Evolutionary conservation across 2,113 vertebrate species (phyloP), one percentile per base, ranked within the genome.

Genomic region (Engraulis encrasicolus): DNA sequence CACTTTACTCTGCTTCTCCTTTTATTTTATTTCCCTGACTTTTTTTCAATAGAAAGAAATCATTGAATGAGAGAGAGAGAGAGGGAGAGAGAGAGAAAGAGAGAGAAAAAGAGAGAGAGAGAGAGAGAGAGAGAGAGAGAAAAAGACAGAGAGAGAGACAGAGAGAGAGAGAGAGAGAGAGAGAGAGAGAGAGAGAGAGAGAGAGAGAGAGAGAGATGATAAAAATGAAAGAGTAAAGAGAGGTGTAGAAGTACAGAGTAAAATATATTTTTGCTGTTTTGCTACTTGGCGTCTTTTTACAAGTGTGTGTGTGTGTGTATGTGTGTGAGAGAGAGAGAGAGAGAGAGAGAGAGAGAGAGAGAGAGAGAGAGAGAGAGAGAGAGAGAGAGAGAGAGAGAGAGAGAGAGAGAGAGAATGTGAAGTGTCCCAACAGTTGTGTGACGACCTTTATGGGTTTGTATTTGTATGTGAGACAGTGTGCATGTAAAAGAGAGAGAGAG

Each of bases 71-170:
- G 4, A 45, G 40, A 45, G 40, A 45, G 40, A 45, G 9, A 45
- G 40, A 9, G 9, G 4, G 9, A 9, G 9, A 45, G 40, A 45
- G 40, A 45, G 9, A 45, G 40, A n/a, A n/a, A n/a, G n/a, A n/a
- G 40, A 5, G 40, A 45, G 3, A 9, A 45, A 9, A 45, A 5
- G 40, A 45, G 3, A 9, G 40, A 45, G 40, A 45, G 9, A 45
- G 40, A 45, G 40, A 45, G 40, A 45, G 40, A 45, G 40, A 27
- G 50, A 85, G 78, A 66, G 74, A 86, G 74, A 49, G 49, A 34
- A 80, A 83, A 50, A 81, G 83, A 83, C 82, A 89, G 77, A 84
- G 84, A 85, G 82, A 85, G 87, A 84, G 80, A 61, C 84, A 89
- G 61, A 31, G n/a, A 14, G 27, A 11, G n/a, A 61, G 11, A 23